These are phyloP conservation scores for Frankliniella intonsa DNA, from an alignment of 2,888 invertebrate species.

Conservation along the genomic window DNA sequence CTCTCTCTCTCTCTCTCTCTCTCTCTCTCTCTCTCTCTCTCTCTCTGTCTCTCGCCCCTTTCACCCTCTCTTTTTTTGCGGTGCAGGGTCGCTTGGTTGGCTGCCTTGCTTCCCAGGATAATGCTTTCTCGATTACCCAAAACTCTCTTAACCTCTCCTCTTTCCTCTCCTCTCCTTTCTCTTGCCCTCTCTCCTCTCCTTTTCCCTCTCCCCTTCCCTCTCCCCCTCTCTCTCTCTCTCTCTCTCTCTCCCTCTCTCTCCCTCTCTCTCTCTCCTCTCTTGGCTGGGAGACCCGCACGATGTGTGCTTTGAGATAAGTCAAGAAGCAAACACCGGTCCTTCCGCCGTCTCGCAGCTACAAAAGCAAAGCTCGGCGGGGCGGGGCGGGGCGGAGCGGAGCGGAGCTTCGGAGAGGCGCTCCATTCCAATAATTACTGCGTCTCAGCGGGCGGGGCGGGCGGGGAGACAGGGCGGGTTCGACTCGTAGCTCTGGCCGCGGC, in stretches of 20 bases:
- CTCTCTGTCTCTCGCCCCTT: too few species aligned
- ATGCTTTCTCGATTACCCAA: slow-evolving; percentile 14
- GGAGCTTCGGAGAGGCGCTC: not conserved
- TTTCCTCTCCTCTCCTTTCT: not conserved
- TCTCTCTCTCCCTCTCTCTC: too few species aligned
- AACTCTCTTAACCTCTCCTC: not conserved
- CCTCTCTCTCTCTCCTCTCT: not conserved
- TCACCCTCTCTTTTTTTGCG: not conserved
- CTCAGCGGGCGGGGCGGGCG: too few species aligned
- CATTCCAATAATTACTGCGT: too few species aligned
- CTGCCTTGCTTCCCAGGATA: not conserved
- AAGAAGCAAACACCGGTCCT: slow-evolving; percentile 10
- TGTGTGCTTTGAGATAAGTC: slow-evolving; percentile 26
- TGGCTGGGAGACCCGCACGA: not conserved
- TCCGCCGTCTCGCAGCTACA: not conserved
- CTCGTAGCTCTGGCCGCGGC: too few species aligned
- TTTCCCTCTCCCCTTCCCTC: too few species aligned
- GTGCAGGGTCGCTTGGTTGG: not conserved
- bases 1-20: too few species aligned
- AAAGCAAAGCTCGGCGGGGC: not conserved
- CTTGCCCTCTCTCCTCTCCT: too few species aligned
- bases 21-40: too few species aligned
- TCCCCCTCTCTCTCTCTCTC: too few species aligned
- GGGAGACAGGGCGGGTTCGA: too few species aligned
- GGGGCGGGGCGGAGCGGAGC: not conserved